A percentile compares a stretch with the other conserved stretches of the same genome.
These are phyloP conservation scores for Chrysotoxum bicinctum DNA, from an alignment of 2,888 invertebrate genomes.

Conservation along the genomic window DNA sequence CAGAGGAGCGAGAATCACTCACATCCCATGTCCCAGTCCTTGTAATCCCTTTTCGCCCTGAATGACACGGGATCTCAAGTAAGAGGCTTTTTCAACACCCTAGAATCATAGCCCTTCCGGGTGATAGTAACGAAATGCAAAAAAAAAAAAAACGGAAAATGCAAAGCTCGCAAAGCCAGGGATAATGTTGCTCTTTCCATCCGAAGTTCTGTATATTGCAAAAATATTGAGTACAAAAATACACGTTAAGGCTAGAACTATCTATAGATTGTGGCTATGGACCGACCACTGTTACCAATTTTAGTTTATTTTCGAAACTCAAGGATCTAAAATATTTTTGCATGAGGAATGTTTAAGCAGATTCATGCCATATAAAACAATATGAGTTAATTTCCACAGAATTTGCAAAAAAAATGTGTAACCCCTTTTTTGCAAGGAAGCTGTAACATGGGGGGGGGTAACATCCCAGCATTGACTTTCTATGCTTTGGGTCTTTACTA, in stretches of 20 bases:
- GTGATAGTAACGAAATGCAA: constrained; percentile 20
- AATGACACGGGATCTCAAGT: constrained; percentile 11
- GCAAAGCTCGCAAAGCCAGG: constrained; percentile 1
- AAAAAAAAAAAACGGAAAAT: neutral
- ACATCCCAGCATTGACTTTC: no score
- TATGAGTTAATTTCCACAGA: no score
- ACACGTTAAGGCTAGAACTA: constrained; percentile 20
- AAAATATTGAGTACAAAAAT: constrained; percentile 26
- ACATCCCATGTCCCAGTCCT: neutral
- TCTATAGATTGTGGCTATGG: neutral
- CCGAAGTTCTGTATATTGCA: constrained; percentile 31
- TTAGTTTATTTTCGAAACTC: neutral
- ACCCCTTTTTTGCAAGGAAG: no score
- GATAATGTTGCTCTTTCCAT: constrained; percentile 25
- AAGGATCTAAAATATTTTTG: neutral
- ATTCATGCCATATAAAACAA: no score
- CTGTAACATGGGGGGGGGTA: no score
- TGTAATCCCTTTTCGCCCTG: constrained; percentile 14
- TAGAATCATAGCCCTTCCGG: constrained; percentile 10
- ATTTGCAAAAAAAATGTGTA: no score
- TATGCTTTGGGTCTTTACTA: no score
- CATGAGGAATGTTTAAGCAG: no score
- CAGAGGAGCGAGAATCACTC: neutral
- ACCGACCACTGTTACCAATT: constrained; percentile 5
- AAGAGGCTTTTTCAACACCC: neutral